These are phyloP conservation scores for Uloborus diversus DNA, from an alignment of 1,140 invertebrate species.

Conservation along the genomic window DNA sequence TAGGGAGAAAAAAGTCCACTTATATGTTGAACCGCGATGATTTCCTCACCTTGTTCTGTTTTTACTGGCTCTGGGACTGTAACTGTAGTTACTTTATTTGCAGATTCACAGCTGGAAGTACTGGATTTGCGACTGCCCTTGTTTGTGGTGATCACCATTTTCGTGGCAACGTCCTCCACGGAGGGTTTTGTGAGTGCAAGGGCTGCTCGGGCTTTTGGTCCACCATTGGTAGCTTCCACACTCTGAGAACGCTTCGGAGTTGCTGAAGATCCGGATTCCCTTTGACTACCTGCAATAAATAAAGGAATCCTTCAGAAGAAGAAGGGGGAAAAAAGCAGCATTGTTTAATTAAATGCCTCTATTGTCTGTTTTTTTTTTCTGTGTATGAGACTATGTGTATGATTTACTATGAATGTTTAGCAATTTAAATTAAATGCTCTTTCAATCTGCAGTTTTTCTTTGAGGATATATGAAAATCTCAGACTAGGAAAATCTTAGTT, in stretches of 20 bases:
- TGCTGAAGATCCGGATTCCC: background rate
- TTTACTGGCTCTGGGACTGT: background rate
- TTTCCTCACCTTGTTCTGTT: background rate
- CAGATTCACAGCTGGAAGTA: constrained; percentile 40
- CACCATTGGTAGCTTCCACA: constrained; percentile 33
- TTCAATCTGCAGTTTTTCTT: too few species aligned
- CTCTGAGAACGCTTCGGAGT: constrained; percentile 43
- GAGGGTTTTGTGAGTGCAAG: background rate
- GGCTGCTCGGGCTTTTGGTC: background rate
- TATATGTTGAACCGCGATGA: too few species aligned
- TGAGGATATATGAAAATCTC: too few species aligned
- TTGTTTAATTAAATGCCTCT: too few species aligned
- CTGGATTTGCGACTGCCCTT: constrained; percentile 38
- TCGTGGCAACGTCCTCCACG: background rate
- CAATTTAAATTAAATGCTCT: too few species aligned
- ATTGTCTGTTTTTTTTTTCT: too few species aligned
- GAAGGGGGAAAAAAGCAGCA: too few species aligned
- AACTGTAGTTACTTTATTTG: background rate
- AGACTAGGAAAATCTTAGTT: too few species aligned
- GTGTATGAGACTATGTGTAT: too few species aligned
- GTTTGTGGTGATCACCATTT: background rate
- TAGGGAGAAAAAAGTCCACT: too few species aligned
- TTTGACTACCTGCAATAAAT: background rate
- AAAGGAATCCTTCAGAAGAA: constrained; percentile 15
- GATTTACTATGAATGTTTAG: too few species aligned